Percentiles rank a stretch among this genome's conserved stretches.
phyloP scores from a whole-genome alignment of 1,140 invertebrate species.

The Hirudo medicinalis region DNA sequence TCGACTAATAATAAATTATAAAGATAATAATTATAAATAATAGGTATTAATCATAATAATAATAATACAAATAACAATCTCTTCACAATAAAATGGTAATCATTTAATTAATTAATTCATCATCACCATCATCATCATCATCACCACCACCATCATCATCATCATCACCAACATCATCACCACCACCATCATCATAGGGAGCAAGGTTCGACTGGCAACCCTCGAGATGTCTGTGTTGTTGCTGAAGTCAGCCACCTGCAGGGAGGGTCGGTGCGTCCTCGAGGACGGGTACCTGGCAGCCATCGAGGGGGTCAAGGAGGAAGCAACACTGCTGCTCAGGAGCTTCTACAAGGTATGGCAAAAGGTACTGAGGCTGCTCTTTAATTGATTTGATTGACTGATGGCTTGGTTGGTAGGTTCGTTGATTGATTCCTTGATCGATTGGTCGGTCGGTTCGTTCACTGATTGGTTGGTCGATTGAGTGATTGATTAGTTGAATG shows the following conservation, averaged over 20 bases:
- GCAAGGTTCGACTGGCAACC: constrained; percentile 70
- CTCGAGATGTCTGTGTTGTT: constrained; percentile 72
- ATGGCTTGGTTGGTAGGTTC: constrained; percentile 12
- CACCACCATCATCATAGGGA: constrained; percentile 46
- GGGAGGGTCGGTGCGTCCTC: constrained; percentile 44
- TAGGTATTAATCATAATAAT: too few relatives aligned
- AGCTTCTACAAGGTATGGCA: constrained; percentile 73
- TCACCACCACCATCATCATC: too few relatives aligned
- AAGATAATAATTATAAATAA: too few relatives aligned
- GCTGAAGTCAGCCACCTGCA: constrained; percentile 48
- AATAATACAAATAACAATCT: too few relatives aligned
- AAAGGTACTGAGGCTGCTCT: constrained; percentile 16
- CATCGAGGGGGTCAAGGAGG: constrained; percentile 65
- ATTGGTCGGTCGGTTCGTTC: constrained; percentile 8
- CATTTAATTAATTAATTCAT: too few relatives aligned
- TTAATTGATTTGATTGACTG: constrained; percentile 24
- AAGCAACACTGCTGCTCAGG: constrained; percentile 67
- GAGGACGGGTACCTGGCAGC: constrained; percentile 53
- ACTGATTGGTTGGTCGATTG: neutral
- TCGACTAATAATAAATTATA: too few relatives aligned
- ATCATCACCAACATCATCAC: too few relatives aligned
- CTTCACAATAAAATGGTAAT: too few relatives aligned
- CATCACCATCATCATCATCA: too few relatives aligned
- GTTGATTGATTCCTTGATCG: neutral
- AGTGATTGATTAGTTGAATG: neutral